These are phyloP conservation scores for Amiota communis DNA, from an alignment of 2,888 invertebrate genomes.

Conservation along the genomic window DNA sequence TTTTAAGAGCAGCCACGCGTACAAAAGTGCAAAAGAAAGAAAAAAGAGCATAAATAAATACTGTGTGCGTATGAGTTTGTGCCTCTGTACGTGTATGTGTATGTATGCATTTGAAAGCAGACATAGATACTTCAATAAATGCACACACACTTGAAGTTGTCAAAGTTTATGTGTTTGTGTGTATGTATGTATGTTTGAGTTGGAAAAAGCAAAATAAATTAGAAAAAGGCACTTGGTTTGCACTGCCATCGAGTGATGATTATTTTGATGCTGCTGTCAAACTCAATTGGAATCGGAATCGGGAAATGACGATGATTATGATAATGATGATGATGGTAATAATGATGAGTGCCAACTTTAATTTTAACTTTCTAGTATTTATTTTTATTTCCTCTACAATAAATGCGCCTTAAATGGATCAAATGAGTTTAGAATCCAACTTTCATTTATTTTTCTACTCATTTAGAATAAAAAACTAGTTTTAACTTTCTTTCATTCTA, in stretches of 20 bases:
- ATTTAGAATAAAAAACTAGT: too few species aligned
- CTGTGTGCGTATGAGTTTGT: not conserved
- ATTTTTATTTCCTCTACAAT: too few species aligned
- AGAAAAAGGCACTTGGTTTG: slow-evolving; percentile 2
- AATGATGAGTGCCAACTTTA: not conserved
- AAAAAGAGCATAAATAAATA: slow-evolving; percentile 8
- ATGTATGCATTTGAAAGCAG: not conserved
- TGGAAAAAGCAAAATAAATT: slow-evolving; percentile 6
- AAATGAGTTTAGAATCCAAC: too few species aligned
- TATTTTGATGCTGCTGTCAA: not conserved
- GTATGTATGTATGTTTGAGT: too few species aligned
- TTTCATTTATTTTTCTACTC: too few species aligned
- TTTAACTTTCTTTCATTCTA: too few species aligned
- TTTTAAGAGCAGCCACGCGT: not conserved
- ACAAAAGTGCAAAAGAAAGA: slow-evolving; percentile 1
- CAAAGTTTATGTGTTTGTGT: not conserved
- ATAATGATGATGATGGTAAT: not conserved
- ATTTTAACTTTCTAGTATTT: too few species aligned
- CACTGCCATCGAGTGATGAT: not conserved
- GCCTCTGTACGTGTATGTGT: too few species aligned
- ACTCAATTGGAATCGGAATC: not conserved
- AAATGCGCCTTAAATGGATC: too few species aligned
- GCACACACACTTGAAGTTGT: not conserved
- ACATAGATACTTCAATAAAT: not conserved
- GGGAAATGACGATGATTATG: not conserved